phyloP scores from a whole-genome alignment of 2,888 invertebrate species.

The Microplitis deprimator region DNA sequence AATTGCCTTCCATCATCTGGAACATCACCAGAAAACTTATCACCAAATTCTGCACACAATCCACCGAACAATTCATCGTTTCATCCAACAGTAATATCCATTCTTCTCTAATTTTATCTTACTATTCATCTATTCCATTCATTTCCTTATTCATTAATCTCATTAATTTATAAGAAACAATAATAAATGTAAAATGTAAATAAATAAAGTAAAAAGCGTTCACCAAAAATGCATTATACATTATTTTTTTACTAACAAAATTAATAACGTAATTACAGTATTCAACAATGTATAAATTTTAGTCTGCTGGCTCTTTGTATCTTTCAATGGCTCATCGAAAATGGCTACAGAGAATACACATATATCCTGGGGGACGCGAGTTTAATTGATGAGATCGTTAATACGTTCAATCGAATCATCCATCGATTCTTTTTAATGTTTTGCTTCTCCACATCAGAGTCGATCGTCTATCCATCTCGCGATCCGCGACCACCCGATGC shows the following conservation, averaged over 20 bases:
- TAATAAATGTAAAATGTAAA: background rate
- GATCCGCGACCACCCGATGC: conserved; percentile 70
- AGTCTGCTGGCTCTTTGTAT: conserved; percentile 39
- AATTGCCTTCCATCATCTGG: too few relatives aligned
- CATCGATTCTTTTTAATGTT: conserved; percentile 52
- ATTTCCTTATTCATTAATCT: background rate
- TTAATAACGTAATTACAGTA: conserved; percentile 39
- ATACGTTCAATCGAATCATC: conserved; percentile 64
- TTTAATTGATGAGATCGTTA: conserved; percentile 71
- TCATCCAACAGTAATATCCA: too few relatives aligned
- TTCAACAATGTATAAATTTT: conserved; percentile 67
- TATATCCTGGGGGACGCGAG: conserved; percentile 26
- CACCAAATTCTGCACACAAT: too few relatives aligned
- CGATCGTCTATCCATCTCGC: conserved; percentile 67
- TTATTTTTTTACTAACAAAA: conserved; percentile 32
- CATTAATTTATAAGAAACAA: background rate
- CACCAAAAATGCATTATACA: conserved; percentile 48
- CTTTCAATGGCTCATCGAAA: conserved; percentile 2
- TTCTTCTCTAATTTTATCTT: too few relatives aligned
- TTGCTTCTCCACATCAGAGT: conserved; percentile 51
- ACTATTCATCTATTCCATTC: too few relatives aligned
- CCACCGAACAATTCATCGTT: too few relatives aligned
- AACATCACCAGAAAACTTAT: too few relatives aligned
- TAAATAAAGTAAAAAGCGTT: conserved; percentile 5
- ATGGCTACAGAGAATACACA: background rate